Percentiles rank a stretch among this genome's conserved stretches.
Evolutionary conservation across 2,888 invertebrate genomes (phyloP).

Genomic region (Clistopyga incitator): DNA sequence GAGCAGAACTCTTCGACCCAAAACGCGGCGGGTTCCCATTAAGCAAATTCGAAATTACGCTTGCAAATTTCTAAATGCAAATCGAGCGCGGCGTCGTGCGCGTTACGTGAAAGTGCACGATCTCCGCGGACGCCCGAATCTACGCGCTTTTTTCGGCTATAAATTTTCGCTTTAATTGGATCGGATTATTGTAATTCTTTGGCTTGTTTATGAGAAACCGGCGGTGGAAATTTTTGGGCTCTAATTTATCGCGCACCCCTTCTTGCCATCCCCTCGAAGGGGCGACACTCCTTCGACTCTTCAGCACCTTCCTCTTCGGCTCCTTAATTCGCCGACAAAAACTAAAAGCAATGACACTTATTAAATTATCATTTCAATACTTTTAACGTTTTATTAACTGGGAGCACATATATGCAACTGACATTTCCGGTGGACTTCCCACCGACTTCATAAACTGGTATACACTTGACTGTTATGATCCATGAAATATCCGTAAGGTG

Average conservation of each 20-base stretch:
- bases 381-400: conserved; percentile 51
- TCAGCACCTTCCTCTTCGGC: conserved; percentile 2
- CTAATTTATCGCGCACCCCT: conserved; percentile 41
- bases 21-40: conserved; percentile 67
- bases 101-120: conserved; percentile 40
- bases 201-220: conserved; percentile 78
- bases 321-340: conserved; percentile 64
- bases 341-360: conserved; percentile 75
- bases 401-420: neutral
- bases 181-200: conserved; percentile 82
- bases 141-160: conserved; percentile 77
- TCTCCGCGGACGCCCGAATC: conserved; percentile 23
- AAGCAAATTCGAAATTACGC: conserved; percentile 81
- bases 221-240: conserved; percentile 43
- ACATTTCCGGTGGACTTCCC: neutral
- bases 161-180: conserved; percentile 83
- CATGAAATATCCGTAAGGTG: conserved; percentile 65
- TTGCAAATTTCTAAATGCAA: conserved; percentile 82
- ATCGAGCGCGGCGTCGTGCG: conserved; percentile 66
- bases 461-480: conserved; percentile 67
- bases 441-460: conserved; percentile 50
- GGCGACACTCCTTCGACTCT: conserved; percentile 15
- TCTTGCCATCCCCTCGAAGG: neutral
- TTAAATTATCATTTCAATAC: conserved; percentile 78
- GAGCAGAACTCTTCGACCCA: conserved; percentile 24